phyloP scores from a whole-genome alignment of 2,113 vertebrate species.

The Chinchilla lanigera region DNA sequence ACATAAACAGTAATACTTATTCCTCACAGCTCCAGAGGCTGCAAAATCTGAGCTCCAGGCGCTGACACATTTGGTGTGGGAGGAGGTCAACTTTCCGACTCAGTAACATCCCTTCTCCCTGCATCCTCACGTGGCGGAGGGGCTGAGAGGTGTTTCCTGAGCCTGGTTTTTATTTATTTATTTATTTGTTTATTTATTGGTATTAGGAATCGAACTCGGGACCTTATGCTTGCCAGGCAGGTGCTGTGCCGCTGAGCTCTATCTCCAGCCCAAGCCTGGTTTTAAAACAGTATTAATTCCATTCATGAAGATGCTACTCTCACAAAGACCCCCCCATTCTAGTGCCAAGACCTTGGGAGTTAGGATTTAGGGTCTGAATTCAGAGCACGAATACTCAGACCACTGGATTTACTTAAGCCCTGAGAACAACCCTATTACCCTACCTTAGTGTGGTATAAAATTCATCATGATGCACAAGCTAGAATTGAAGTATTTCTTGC shows the following conservation, averaged over 20 bases:
- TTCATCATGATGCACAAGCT: not conserved
- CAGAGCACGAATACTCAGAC: not conserved
- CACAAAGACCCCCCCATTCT: not conserved
- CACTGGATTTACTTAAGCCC: not conserved
- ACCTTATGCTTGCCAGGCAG: too few species aligned
- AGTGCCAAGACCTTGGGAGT: not conserved
- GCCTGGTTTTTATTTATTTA: too few species aligned
- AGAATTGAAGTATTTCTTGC: not conserved
- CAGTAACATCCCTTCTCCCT: not conserved
- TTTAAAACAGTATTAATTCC: too few species aligned
- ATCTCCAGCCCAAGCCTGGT: too few species aligned
- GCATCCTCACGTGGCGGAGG: not conserved
- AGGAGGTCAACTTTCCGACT: not conserved
- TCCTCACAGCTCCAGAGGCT: not conserved
- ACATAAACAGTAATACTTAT: not conserved
- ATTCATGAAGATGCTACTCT: not conserved
- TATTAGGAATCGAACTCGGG: too few species aligned
- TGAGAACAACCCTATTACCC: not conserved
- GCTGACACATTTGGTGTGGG: not conserved
- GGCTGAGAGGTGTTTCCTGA: too few species aligned
- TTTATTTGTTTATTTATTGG: too few species aligned
- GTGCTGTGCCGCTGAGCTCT: too few species aligned
- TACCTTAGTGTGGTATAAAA: constrained; percentile 23
- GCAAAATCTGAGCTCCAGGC: not conserved
- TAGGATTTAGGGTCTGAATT: not conserved